These are phyloP conservation scores for Leucoraja erinaceus DNA, from an alignment of 2,113 vertebrate species.

Conservation along the genomic window DNA sequence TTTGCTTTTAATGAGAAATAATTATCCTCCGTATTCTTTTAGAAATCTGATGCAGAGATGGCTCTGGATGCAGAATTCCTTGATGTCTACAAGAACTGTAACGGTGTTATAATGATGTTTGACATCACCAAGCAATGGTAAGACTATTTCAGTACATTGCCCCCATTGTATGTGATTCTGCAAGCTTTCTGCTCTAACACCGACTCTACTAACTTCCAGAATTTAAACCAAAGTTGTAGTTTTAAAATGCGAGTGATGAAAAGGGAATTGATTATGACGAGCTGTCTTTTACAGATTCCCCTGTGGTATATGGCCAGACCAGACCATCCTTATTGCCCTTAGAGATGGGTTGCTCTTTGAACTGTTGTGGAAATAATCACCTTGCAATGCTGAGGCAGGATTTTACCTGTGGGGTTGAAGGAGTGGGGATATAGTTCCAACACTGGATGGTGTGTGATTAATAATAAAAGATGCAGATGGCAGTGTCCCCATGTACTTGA, in stretches of 20 bases:
- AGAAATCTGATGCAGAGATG: slow-evolving; percentile 78
- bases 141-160: slow-evolving; percentile 40
- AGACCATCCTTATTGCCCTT: too few species aligned
- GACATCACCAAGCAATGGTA: slow-evolving; percentile 99
- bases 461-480: too few species aligned
- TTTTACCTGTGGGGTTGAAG: too few species aligned
- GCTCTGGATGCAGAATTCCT: slow-evolving; percentile 94
- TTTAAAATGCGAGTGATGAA: background rate
- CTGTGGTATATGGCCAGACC: too few species aligned
- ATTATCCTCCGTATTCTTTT: background rate
- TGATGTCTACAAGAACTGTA: slow-evolving; percentile 97
- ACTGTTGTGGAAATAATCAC: too few species aligned
- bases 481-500: too few species aligned
- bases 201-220: background rate
- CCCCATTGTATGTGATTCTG: background rate
- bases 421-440: too few species aligned
- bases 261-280: background rate
- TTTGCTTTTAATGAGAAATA: background rate
- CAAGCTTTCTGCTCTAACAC: background rate
- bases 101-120: slow-evolving; percentile 96
- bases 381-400: too few species aligned
- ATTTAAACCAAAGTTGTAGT: background rate
- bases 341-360: too few species aligned
- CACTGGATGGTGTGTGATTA: too few species aligned
- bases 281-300: background rate